Conservation (phyloP, 92 coral and sea anemone species). For the Porites divaricata region DNA sequence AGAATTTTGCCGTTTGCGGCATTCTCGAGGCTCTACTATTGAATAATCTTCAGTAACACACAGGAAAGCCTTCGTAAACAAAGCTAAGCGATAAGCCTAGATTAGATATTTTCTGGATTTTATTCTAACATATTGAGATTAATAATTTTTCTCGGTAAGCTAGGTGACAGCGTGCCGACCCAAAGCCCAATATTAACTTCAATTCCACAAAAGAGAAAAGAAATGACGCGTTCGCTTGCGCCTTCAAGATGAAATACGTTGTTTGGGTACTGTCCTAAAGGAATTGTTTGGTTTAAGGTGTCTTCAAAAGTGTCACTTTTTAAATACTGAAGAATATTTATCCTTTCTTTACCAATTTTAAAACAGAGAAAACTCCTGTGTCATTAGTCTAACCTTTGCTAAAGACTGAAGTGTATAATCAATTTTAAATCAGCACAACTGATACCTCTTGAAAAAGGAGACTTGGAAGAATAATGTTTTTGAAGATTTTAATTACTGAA, state of each 20-base stretch:
- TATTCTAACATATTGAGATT: not conserved
- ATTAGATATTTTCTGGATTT: constrained; percentile 20
- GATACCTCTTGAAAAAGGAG: no score
- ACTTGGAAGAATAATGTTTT: no score
- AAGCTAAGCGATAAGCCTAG: not conserved
- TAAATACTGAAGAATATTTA: not conserved
- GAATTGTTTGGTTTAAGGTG: not conserved
- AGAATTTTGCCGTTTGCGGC: not conserved
- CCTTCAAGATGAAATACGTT: not conserved
- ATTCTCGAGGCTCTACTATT: not conserved
- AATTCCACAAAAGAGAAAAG: not conserved
- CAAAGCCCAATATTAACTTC: not conserved
- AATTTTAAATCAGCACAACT: no score
- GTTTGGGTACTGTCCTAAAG: not conserved
- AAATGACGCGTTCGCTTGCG: not conserved
- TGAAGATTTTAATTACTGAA: not conserved
- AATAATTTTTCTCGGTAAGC: not conserved
- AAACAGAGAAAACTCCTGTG: not conserved
- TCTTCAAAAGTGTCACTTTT: not conserved
- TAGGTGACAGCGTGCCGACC: not conserved
- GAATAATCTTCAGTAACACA: not conserved
- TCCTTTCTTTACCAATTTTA: not conserved
- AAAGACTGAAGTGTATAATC: not conserved
- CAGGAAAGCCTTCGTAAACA: not conserved
- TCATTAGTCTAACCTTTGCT: not conserved